These are phyloP conservation scores for Vespertilio murinus DNA, from an alignment of 2,797 vertebrate species.

Conservation along the genomic window DNA sequence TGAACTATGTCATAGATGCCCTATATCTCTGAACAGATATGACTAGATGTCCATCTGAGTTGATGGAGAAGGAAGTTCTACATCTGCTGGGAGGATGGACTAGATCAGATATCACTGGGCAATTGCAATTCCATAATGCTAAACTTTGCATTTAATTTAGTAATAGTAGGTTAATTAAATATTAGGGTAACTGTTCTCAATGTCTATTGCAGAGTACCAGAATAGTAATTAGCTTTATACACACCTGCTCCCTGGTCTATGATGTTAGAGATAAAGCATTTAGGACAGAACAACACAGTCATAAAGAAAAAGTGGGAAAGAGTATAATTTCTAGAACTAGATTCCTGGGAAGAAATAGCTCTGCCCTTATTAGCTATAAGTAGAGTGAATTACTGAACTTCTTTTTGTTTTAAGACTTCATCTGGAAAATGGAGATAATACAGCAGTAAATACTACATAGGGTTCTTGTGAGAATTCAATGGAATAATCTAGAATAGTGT, in stretches of 20 bases:
- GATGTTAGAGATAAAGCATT: not conserved
- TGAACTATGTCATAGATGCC: not conserved
- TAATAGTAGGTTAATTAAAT: not conserved
- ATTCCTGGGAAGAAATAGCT: not conserved
- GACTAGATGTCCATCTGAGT: not conserved
- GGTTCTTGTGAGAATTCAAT: not conserved
- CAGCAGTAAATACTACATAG: not conserved
- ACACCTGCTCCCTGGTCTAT: not conserved
- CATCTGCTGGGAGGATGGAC: not conserved
- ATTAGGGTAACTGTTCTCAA: not conserved
- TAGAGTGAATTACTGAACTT: not conserved
- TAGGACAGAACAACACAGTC: not conserved
- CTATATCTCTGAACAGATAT: not conserved
- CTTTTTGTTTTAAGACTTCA: not conserved
- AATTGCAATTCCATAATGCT: not conserved
- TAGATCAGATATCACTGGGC: not conserved
- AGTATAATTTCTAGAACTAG: not conserved
- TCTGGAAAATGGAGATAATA: not conserved
- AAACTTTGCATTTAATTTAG: not conserved
- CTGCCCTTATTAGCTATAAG: not conserved
- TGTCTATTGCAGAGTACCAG: not conserved
- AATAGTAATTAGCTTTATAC: not conserved
- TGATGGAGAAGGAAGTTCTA: not conserved
- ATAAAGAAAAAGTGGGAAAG: not conserved
- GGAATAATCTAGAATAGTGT: not conserved